These are phyloP conservation scores for Caenorhabditis brenneri DNA, from an alignment of 1,140 invertebrate species.

Conservation along the genomic window DNA sequence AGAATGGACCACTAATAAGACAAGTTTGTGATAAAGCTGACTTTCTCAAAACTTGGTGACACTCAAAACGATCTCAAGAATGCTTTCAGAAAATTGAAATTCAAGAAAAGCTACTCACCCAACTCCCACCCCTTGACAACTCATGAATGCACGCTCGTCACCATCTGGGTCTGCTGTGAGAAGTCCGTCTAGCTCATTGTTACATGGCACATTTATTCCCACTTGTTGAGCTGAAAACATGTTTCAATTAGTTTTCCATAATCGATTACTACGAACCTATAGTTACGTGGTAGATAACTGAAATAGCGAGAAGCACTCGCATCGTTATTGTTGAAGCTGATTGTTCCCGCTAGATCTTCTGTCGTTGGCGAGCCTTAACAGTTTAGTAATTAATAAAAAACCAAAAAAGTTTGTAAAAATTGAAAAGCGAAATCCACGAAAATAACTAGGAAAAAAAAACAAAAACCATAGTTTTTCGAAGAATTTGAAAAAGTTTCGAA, in stretches of 20 bases:
- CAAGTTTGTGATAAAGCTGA: too few species aligned
- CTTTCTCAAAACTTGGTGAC: too few species aligned
- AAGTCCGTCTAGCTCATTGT: slow-evolving; percentile 59
- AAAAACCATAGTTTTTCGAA: too few species aligned
- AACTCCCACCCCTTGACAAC: slow-evolving; percentile 58
- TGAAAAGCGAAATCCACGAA: too few species aligned
- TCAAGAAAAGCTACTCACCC: slow-evolving; percentile 32
- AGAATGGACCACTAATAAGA: too few species aligned
- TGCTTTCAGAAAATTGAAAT: too few species aligned
- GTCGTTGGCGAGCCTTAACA: slow-evolving; percentile 17
- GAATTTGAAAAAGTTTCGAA: background rate
- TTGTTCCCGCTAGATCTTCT: slow-evolving; percentile 43
- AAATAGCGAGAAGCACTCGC: slow-evolving; percentile 41
- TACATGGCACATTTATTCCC: slow-evolving; percentile 50
- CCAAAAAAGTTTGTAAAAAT: background rate
- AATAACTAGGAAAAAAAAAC: too few species aligned
- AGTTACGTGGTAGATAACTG: slow-evolving; percentile 24
- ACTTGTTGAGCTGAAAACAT: slow-evolving; percentile 41
- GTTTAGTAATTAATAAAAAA: background rate
- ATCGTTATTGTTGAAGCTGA: slow-evolving; percentile 42
- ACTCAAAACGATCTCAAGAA: too few species aligned
- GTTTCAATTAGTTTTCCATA: background rate
- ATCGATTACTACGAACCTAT: background rate
- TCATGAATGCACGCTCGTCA: slow-evolving; percentile 54
- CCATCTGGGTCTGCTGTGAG: slow-evolving; percentile 57